Evolutionary conservation across 1,140 invertebrate species (phyloP).

Genomic region (Mesaphorura yosii): DNA sequence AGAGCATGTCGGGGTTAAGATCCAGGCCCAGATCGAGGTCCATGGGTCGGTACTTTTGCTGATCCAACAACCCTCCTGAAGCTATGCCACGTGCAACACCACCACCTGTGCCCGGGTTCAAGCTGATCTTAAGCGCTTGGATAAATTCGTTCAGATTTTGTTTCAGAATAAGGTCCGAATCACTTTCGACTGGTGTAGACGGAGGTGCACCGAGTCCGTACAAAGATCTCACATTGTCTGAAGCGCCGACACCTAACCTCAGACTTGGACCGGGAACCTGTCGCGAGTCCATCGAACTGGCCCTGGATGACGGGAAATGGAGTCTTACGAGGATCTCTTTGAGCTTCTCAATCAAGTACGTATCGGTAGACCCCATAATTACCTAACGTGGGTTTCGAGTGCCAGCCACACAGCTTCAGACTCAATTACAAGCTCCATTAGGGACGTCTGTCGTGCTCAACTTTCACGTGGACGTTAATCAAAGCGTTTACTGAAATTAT

Average conservation of each 20-base stretch:
- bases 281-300: not conserved
- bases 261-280: not conserved
- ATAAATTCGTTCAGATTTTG: slow-evolving; percentile 27
- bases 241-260: not conserved
- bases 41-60: not conserved
- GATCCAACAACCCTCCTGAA: not conserved
- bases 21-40: not conserved
- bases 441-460: no score
- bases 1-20: not conserved
- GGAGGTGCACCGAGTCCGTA: not conserved
- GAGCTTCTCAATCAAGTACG: slow-evolving; percentile 20
- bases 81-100: not conserved
- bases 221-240: not conserved
- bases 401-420: no score
- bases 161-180: not conserved
- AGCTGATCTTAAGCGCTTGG: slow-evolving; percentile 28
- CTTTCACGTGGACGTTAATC: no score
- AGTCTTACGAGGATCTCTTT: slow-evolving; percentile 20
- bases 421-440: no score
- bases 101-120: no score
- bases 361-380: slow-evolving; percentile 11
- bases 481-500: no score
- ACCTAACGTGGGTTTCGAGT: no score
- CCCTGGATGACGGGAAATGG: not conserved
- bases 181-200: not conserved